A percentile compares a stretch with the other conserved stretches of the same genome.
These are phyloP conservation scores for Camponotus floridanus DNA, from an alignment of 1,140 invertebrate species.

Conservation along the genomic window DNA sequence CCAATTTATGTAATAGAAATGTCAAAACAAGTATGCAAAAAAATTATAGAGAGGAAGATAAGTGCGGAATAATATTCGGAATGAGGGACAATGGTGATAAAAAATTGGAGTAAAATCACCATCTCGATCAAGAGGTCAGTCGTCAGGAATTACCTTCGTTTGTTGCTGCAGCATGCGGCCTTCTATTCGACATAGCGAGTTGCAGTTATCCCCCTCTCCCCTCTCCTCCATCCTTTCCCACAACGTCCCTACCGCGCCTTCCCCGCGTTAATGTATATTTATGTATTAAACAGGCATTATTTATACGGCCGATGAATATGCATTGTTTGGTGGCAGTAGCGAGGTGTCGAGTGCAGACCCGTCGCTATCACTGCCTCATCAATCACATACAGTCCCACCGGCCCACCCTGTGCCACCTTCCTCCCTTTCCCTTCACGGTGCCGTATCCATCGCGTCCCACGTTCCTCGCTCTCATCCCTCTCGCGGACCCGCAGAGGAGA, in stretches of 20 bases:
- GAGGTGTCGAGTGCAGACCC: slow-evolving; percentile 85
- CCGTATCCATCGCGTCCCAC: not conserved
- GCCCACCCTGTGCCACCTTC: slow-evolving; percentile 42
- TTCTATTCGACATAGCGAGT: slow-evolving; percentile 28
- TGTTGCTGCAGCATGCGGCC: not conserved
- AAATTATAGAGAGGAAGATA: not conserved
- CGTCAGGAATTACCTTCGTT: slow-evolving; percentile 53
- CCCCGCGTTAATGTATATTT: slow-evolving; percentile 82
- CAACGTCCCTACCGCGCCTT: not conserved
- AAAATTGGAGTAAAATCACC: slow-evolving; percentile 29
- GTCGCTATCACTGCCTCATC: slow-evolving; percentile 86
- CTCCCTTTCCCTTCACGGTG: slow-evolving; percentile 37
- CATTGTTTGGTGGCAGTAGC: slow-evolving; percentile 84
- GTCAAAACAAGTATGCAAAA: slow-evolving; percentile 1
- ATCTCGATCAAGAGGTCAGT: slow-evolving; percentile 19
- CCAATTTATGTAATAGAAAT: not conserved
- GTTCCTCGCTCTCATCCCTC: slow-evolving; percentile 27
- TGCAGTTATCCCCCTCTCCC: slow-evolving; percentile 1
- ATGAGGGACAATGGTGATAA: not conserved
- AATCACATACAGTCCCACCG: slow-evolving; percentile 83
- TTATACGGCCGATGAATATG: slow-evolving; percentile 85
- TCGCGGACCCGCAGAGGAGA: slow-evolving; percentile 64
- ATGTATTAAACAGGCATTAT: slow-evolving; percentile 86
- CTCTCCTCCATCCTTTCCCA: not conserved
- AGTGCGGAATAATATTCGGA: not conserved